phyloP scores from a whole-genome alignment of 2,113 vertebrate genomes.

The Montifringilla adamsi region DNA sequence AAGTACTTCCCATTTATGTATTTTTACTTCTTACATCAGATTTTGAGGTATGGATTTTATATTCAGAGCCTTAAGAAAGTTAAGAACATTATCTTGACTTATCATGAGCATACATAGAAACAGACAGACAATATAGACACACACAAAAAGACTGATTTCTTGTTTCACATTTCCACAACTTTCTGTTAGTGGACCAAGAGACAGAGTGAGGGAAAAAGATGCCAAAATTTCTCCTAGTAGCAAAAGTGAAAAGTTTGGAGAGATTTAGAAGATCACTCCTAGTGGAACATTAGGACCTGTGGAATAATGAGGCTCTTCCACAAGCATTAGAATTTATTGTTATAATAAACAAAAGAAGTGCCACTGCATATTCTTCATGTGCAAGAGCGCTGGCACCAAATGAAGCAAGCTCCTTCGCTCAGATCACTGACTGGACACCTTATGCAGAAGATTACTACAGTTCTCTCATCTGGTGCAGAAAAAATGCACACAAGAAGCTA shows the following conservation, averaged over 20 bases:
- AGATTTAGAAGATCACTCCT: neutral
- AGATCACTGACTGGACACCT: neutral
- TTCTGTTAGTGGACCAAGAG: neutral
- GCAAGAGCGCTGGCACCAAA: neutral
- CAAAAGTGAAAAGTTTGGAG: neutral
- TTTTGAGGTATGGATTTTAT: neutral
- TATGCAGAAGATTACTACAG: neutral
- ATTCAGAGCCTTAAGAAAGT: neutral
- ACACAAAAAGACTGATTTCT: neutral
- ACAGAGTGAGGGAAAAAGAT: rapidly evolving
- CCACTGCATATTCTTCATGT: neutral
- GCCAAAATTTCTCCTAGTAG: neutral
- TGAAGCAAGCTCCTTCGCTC: neutral
- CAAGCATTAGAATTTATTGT: neutral
- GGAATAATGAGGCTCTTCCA: neutral
- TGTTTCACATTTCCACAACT: neutral
- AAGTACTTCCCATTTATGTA: neutral
- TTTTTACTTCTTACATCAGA: neutral
- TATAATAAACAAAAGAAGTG: neutral
- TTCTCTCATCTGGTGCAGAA: neutral
- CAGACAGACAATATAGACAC: neutral
- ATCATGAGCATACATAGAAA: neutral
- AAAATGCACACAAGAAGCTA: neutral
- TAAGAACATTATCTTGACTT: neutral
- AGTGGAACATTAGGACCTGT: neutral